Base-by-base conservation (phyloP, 2,113 vertebrate species). In the Plotosus lineatus region DNA sequence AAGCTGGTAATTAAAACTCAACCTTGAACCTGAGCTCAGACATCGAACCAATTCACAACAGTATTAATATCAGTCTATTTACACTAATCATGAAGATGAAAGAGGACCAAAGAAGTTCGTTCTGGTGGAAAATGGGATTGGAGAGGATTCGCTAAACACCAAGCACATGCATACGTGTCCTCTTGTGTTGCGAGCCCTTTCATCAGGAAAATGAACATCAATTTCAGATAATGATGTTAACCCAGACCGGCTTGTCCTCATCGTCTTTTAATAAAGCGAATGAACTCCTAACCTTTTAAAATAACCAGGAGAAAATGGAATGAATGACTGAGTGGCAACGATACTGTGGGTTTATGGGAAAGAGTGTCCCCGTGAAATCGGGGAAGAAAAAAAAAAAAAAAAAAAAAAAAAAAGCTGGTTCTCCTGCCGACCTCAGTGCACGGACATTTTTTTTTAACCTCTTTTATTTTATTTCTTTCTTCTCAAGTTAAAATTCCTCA, bases 121-220 rank as follows among this genome's bases (percentile, higher is more conserved):
- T 44, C 31, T 58, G 81, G 77, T 85, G 85, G 84, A 84, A 87
- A 84, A 86, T 40, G 69, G 66, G 44, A 48, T 36, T 50, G 77
- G 46, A 82, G 69, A 83, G 53, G 28, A 74, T 85, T 85, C 66
- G 50, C 48, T 78, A 80, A 72, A 42, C 69, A 61, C 60, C 28
- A 78, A 58, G 48, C 63, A 58, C 31, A 44, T 28, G 26, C 65
- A 84, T 50, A 83, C 69, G 51, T 55, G 73, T 84, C 28, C 75
- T 42, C 40, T 80, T 83, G 75, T 86, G 82, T 83, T 65, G 31
- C 74, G 1, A 84, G 72, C 58, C 74, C 80, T 82, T 85, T 85
- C 79, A 84, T 86, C 82, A 80, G 50, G 60, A 38, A 81, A 84
- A 86, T 85, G 50, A 81, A 75, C 78, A 46, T 46, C 87, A 80